A percentile compares a stretch with the other conserved stretches of the same genome.
Evolutionary conservation across 2,888 invertebrate genomes (phyloP).

Genomic region (Scaptomyza polygonia): DNA sequence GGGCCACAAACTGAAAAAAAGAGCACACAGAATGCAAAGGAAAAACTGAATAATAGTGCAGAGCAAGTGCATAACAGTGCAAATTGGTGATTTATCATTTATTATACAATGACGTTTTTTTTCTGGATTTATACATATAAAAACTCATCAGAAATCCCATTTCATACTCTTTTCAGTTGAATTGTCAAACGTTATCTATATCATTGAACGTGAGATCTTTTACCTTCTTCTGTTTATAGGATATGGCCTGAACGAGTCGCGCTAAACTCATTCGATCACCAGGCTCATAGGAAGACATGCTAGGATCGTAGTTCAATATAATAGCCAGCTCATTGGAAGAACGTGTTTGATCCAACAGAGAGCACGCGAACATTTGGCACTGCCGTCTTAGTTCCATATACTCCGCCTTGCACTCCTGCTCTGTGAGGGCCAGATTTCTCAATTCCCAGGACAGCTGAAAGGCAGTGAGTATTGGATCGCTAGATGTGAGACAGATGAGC

Average conservation of each 20-base stretch:
- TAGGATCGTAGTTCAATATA: slow-evolving; percentile 95
- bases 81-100: neutral
- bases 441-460: slow-evolving; percentile 98
- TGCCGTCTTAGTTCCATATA: slow-evolving; percentile 94
- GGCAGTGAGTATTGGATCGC: slow-evolving; percentile 96
- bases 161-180: too few relatives aligned
- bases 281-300: slow-evolving; percentile 89
- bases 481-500: slow-evolving; percentile 95
- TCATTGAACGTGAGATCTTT: too few relatives aligned
- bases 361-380: slow-evolving; percentile 96
- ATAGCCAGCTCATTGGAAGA: slow-evolving; percentile 97
- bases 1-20: slow-evolving; percentile 92
- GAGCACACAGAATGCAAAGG: neutral
- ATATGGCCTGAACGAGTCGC: slow-evolving; percentile 94
- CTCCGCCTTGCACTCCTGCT: slow-evolving; percentile 96
- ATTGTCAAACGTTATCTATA: too few relatives aligned
- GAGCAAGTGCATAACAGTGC: neutral
- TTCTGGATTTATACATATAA: too few relatives aligned
- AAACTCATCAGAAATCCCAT: neutral
- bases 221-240: slow-evolving; percentile 97
- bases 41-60: neutral
- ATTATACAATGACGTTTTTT: neutral
- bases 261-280: slow-evolving; percentile 94
- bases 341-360: slow-evolving; percentile 94
- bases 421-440: slow-evolving; percentile 93